These are phyloP conservation scores for Hipparchia semele DNA, from an alignment of 2,888 invertebrate genomes.

Conservation along the genomic window DNA sequence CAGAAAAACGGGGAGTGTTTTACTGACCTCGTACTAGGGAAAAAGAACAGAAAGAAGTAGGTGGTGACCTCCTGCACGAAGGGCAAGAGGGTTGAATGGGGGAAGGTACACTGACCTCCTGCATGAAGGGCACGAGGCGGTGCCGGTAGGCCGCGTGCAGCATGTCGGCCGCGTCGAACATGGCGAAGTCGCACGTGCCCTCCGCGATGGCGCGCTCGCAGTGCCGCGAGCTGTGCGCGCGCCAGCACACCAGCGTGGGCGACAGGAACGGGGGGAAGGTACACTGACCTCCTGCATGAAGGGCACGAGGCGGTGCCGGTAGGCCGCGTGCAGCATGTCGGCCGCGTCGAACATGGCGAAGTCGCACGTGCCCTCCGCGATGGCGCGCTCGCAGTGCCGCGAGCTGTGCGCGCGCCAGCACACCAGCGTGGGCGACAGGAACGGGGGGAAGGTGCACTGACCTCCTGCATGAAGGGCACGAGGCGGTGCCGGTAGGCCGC, in stretches of 20 bases:
- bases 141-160: slow-evolving; percentile 75
- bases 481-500: slow-evolving; percentile 67
- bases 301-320: slow-evolving; percentile 48
- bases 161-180: slow-evolving; percentile 97
- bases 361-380: slow-evolving; percentile 88
- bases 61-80: too few species aligned
- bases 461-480: slow-evolving; percentile 76
- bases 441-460: slow-evolving; percentile 58
- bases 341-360: slow-evolving; percentile 96
- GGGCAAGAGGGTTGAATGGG: too few species aligned
- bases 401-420: slow-evolving; percentile 93
- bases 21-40: neutral
- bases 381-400: slow-evolving; percentile 91
- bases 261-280: too few species aligned
- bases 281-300: slow-evolving; percentile 31
- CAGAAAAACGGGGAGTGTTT: too few species aligned
- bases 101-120: slow-evolving; percentile 30
- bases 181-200: slow-evolving; percentile 91
- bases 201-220: slow-evolving; percentile 89
- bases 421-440: too few species aligned
- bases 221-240: slow-evolving; percentile 91
- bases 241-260: slow-evolving; percentile 92
- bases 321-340: slow-evolving; percentile 87
- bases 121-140: slow-evolving; percentile 34
- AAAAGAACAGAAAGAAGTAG: too few species aligned